Conservation (phyloP, 1,140 invertebrate genomes). For the Drosophila pseudoananassae region DNA sequence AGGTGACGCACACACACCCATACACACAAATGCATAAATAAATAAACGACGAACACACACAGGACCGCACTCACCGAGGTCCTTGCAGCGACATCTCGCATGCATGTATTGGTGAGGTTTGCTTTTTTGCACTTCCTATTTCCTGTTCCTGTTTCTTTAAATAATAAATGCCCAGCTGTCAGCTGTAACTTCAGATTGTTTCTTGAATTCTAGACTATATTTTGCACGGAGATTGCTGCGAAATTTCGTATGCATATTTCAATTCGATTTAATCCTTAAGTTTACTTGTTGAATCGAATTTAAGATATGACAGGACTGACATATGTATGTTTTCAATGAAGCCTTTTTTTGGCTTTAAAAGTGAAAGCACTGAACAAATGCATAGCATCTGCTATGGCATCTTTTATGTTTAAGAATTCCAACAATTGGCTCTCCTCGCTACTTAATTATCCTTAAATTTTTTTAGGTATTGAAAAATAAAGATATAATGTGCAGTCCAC, state of each 20-base stretch:
- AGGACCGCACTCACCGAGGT: background rate
- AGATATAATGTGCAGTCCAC: too few species aligned
- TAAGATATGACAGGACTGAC: background rate
- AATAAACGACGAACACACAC: background rate
- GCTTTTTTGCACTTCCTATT: constrained; percentile 3
- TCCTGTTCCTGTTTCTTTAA: background rate
- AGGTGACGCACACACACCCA: constrained; percentile 21
- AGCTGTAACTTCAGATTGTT: background rate
- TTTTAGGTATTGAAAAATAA: too few species aligned
- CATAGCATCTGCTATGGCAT: background rate
- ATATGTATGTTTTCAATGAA: background rate
- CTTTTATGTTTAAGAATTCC: too few species aligned
- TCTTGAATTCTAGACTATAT: background rate
- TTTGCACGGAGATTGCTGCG: background rate
- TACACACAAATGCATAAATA: constrained; percentile 3
- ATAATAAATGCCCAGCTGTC: constrained; percentile 5
- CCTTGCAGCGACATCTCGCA: background rate
- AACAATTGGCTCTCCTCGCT: too few species aligned
- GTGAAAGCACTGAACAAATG: background rate
- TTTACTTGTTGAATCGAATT: background rate
- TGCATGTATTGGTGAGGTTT: background rate
- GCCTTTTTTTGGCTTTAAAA: background rate
- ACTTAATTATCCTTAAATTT: too few species aligned
- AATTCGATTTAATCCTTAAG: constrained; percentile 1
- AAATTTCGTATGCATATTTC: background rate